Percentiles rank a stretch among this genome's conserved stretches.
Evolutionary conservation across 2,797 vertebrate species (phyloP).

Genomic region (Gallirallus australis): DNA sequence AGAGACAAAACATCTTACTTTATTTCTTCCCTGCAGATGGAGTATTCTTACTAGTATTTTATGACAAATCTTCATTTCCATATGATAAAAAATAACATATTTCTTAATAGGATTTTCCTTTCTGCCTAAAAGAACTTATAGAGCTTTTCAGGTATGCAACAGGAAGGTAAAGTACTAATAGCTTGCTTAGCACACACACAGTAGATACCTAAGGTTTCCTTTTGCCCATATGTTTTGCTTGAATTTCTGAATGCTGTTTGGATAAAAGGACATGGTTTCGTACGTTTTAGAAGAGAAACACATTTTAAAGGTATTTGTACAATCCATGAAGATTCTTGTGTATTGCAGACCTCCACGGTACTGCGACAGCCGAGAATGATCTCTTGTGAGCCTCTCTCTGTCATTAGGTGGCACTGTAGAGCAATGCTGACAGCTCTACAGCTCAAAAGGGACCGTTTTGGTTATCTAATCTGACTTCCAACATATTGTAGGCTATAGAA

Average conservation of each 20-base stretch:
- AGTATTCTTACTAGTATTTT: neutral
- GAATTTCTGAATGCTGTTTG: neutral
- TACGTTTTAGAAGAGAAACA: neutral
- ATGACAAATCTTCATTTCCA: neutral
- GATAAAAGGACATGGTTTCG: neutral
- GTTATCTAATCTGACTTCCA: neutral
- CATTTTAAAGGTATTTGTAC: neutral
- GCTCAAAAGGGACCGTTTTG: neutral
- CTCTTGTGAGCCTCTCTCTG: neutral
- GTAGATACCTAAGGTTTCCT: neutral
- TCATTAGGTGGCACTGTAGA: constrained; percentile 18
- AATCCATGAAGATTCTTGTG: neutral
- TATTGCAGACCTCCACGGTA: neutral
- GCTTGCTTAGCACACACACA: neutral
- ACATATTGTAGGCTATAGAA: neutral
- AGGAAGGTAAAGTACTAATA: neutral
- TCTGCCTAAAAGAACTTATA: neutral
- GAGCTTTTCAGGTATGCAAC: neutral
- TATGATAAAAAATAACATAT: neutral
- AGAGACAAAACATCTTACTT: neutral
- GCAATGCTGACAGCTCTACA: neutral
- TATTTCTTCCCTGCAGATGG: neutral
- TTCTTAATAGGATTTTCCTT: neutral
- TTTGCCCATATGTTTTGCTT: neutral
- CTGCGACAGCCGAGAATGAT: neutral